Conservation (phyloP, 2,888 invertebrate genomes). For the Kryphioiulus occultus region DNA sequence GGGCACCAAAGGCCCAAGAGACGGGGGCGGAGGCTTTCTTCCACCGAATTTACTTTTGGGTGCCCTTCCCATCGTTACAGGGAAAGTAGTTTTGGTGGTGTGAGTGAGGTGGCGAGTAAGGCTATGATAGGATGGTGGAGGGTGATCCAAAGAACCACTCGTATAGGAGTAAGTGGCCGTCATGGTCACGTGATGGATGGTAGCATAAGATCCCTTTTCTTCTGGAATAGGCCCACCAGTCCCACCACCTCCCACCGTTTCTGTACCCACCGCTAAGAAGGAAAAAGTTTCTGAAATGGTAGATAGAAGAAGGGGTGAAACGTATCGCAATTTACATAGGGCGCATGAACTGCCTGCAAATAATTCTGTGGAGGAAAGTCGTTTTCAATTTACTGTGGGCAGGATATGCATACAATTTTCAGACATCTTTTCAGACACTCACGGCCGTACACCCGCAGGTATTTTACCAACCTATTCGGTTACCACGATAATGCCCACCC, state of each 20-base stretch:
- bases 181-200: constrained; percentile 52
- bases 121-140: constrained; percentile 50
- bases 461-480: too few relatives aligned
- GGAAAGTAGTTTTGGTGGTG: constrained; percentile 50
- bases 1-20: constrained; percentile 44
- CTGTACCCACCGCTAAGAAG: constrained; percentile 49
- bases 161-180: constrained; percentile 52
- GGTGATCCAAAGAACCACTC: constrained; percentile 46
- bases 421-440: too few relatives aligned
- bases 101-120: constrained; percentile 50
- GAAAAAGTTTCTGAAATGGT: constrained; percentile 50
- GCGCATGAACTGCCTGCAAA: not conserved
- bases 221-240: constrained; percentile 36
- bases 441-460: too few relatives aligned
- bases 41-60: constrained; percentile 29
- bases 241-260: constrained; percentile 44
- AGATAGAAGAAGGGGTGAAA: not conserved
- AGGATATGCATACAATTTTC: too few relatives aligned
- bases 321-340: not conserved
- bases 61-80: constrained; percentile 43
- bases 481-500: not conserved
- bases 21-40: constrained; percentile 45
- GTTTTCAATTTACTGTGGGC: not conserved
- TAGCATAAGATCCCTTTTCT: constrained; percentile 51
- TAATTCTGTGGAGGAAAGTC: not conserved